A percentile compares a stretch with the other conserved stretches of the same genome.
These are phyloP conservation scores for Himalopsyche kuldschensis DNA, from an alignment of 2,888 invertebrate species.

Conservation along the genomic window DNA sequence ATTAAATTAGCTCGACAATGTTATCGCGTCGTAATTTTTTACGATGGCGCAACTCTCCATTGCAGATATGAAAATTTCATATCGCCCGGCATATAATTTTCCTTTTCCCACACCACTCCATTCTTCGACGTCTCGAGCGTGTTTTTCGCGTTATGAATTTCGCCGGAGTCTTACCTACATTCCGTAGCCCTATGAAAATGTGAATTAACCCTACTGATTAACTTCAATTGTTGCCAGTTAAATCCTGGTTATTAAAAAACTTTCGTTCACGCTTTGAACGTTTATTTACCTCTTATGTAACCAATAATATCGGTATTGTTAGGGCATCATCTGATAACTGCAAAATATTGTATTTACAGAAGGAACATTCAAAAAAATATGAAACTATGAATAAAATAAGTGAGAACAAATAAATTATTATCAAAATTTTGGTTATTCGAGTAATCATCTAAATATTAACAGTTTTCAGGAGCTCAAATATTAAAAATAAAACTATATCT, in stretches of 20 bases:
- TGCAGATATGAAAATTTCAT: not conserved
- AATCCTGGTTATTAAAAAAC: not conserved
- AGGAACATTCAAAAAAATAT: too few relatives aligned
- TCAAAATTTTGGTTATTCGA: too few relatives aligned
- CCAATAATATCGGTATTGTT: too few relatives aligned
- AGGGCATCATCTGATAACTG: too few relatives aligned
- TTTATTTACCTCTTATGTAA: too few relatives aligned
- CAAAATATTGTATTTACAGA: too few relatives aligned
- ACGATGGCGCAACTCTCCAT: not conserved
- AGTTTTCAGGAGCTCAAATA: too few relatives aligned
- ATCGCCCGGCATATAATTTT: not conserved
- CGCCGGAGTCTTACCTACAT: not conserved
- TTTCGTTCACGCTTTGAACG: too few relatives aligned
- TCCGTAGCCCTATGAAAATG: not conserved
- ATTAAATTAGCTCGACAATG: not conserved
- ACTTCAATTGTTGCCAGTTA: not conserved
- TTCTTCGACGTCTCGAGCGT: not conserved
- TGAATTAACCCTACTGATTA: not conserved
- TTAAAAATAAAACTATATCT: too few relatives aligned
- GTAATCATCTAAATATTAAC: too few relatives aligned
- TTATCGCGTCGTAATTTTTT: not conserved
- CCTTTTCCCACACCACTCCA: not conserved
- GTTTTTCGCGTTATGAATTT: not conserved
- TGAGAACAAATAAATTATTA: too few relatives aligned
- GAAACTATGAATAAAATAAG: too few relatives aligned